phyloP scores from a whole-genome alignment of 1,140 invertebrate species.

The Drosophila pallidifrons region DNA sequence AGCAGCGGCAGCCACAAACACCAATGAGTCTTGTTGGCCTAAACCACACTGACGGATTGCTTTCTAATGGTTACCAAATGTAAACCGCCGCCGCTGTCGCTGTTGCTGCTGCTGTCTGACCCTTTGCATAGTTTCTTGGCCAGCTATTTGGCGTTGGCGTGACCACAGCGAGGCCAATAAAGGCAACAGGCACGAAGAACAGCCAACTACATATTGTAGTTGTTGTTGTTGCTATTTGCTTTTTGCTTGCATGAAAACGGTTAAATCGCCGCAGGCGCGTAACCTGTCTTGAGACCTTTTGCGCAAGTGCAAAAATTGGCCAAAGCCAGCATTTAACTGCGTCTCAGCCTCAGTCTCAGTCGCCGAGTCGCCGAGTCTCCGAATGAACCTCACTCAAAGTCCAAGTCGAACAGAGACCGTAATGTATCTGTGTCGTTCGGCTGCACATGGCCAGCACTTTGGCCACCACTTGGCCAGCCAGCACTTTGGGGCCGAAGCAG shows the following conservation, averaged over 20 bases:
- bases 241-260: slow-evolving; percentile 67
- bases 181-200: slow-evolving; percentile 33
- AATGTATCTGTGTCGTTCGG: slow-evolving; percentile 66
- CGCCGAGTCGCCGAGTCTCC: slow-evolving; percentile 30
- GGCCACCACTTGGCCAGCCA: slow-evolving; percentile 53
- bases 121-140: slow-evolving; percentile 48
- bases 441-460: slow-evolving; percentile 29
- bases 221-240: background rate
- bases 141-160: slow-evolving; percentile 59
- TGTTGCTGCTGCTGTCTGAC: slow-evolving; percentile 48
- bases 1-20: slow-evolving; percentile 32
- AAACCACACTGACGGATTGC: slow-evolving; percentile 79
- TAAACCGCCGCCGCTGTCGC: slow-evolving; percentile 48
- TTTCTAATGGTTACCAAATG: slow-evolving; percentile 77
- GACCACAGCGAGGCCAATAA: slow-evolving; percentile 60
- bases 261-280: slow-evolving; percentile 81
- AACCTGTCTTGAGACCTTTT: slow-evolving; percentile 83
- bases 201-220: background rate
- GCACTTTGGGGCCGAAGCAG: slow-evolving; percentile 58
- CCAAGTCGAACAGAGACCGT: slow-evolving; percentile 16
- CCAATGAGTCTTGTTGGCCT: slow-evolving; percentile 67
- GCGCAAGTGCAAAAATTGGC: slow-evolving; percentile 82
- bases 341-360: slow-evolving; percentile 8
- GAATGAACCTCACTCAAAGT: slow-evolving; percentile 36
- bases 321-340: slow-evolving; percentile 67